These are phyloP conservation scores for Agrochola circellaris DNA, from an alignment of 2,888 invertebrate species.

Conservation along the genomic window DNA sequence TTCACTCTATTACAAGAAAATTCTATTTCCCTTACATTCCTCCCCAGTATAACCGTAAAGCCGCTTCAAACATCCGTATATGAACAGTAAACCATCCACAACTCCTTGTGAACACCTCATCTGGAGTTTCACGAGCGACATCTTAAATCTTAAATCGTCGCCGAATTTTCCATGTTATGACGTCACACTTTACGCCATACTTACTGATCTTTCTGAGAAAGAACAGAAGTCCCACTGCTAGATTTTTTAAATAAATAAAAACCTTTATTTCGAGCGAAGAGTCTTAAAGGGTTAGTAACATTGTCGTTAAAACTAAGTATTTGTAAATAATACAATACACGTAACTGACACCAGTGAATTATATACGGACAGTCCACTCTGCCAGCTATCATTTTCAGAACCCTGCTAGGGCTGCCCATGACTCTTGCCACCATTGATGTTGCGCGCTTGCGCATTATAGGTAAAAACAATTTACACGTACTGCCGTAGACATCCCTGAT, in stretches of 20 bases:
- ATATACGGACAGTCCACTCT: no score
- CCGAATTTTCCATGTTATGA: slow-evolving; percentile 55
- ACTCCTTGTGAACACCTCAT: slow-evolving; percentile 53
- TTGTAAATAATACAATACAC: background rate
- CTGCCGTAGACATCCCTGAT: no score
- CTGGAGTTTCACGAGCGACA: slow-evolving; percentile 49
- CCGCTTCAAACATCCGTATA: slow-evolving; percentile 24
- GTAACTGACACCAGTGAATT: background rate
- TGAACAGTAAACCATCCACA: slow-evolving; percentile 52
- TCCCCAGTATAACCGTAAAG: slow-evolving; percentile 16
- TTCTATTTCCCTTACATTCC: slow-evolving; percentile 24
- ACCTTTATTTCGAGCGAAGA: background rate
- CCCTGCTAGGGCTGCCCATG: no score
- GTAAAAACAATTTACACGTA: no score
- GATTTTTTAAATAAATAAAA: background rate
- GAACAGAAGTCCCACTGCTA: slow-evolving; percentile 9
- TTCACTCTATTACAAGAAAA: slow-evolving; percentile 10
- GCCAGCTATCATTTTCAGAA: background rate
- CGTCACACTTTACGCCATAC: slow-evolving; percentile 37
- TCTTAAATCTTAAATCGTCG: slow-evolving; percentile 49
- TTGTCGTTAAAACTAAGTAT: no score
- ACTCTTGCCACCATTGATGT: no score
- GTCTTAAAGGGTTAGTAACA: background rate
- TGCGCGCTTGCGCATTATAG: no score
- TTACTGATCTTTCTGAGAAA: background rate